Conservation (phyloP, 2,888 invertebrate species). For the Aspidiotus destructor region DNA sequence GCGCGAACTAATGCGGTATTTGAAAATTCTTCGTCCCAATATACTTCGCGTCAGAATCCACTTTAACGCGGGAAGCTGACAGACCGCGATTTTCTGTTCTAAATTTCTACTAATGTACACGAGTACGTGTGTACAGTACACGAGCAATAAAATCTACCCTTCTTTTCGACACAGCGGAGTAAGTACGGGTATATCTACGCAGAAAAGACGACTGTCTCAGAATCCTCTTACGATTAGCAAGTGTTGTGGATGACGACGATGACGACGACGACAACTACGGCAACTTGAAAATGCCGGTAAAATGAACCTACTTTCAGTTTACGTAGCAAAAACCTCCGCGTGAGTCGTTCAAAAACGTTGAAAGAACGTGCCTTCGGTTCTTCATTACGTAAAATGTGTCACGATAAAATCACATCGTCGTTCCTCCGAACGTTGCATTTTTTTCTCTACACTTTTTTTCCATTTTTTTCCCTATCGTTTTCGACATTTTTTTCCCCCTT, state of each 20-base stretch:
- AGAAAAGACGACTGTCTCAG: slow-evolving; percentile 1
- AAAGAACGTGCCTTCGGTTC: slow-evolving; percentile 4
- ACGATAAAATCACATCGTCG: slow-evolving; percentile 2
- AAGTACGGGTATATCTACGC: not conserved
- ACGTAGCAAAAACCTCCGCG: slow-evolving; percentile 4
- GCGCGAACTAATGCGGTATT: too few species aligned
- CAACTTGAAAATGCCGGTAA: slow-evolving; percentile 1
- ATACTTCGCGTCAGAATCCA: too few species aligned
- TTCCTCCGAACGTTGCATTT: slow-evolving; percentile 1
- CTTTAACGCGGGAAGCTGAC: too few species aligned
- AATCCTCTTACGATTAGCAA: slow-evolving; percentile 4
- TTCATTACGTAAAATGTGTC: slow-evolving; percentile 4
- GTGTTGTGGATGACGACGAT: not conserved
- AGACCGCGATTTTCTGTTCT: too few species aligned
- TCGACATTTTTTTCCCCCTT: not conserved
- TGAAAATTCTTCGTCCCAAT: too few species aligned
- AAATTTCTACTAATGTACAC: too few species aligned
- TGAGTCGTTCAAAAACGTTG: slow-evolving; percentile 2
- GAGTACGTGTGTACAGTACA: too few species aligned
- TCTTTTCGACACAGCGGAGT: too few species aligned
- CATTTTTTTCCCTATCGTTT: slow-evolving; percentile 1
- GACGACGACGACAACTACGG: not conserved
- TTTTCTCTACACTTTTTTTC: not conserved
- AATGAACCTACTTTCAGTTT: slow-evolving; percentile 4
- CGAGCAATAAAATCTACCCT: too few species aligned